A percentile compares a stretch with the other conserved stretches of the same genome.
phyloP scores from a whole-genome alignment of 2,888 invertebrate species.

The Cataglyphis cursor region DNA sequence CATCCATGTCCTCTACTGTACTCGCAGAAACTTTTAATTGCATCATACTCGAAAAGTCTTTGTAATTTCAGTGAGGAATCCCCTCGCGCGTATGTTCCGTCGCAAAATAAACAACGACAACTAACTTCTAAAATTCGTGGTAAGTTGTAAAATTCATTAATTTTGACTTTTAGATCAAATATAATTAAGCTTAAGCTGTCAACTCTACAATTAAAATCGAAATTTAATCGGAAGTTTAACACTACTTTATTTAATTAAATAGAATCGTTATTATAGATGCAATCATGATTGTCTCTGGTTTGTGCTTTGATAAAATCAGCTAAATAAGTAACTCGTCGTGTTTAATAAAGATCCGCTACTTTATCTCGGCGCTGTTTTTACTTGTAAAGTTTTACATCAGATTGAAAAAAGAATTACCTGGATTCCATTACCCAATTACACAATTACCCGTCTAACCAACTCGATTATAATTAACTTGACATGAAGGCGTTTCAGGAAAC shows the following conservation, averaged over 20 bases:
- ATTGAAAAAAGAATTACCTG: constrained; percentile 3
- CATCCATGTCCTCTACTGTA: background rate
- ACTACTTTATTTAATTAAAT: background rate
- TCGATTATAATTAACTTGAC: constrained; percentile 48
- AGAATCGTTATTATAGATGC: background rate
- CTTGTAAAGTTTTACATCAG: constrained; percentile 9
- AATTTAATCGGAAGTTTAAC: background rate
- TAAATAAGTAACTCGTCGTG: background rate
- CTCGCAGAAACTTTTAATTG: constrained; percentile 48
- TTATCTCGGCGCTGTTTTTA: background rate
- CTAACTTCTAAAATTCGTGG: background rate
- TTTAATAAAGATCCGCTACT: background rate
- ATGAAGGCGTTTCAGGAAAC: constrained; percentile 31
- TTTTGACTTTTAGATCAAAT: constrained; percentile 11
- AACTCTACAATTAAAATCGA: background rate
- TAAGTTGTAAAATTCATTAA: background rate
- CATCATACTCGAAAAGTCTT: constrained; percentile 39
- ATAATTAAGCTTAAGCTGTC: background rate
- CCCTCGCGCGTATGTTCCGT: background rate
- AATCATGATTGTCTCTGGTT: background rate
- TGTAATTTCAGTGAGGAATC: constrained; percentile 32
- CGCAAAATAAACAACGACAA: constrained; percentile 22
- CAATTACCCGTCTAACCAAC: background rate
- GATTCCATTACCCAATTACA: background rate
- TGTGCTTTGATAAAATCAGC: background rate